Evolutionary conservation across 2,797 vertebrate genomes (phyloP).

Genomic region (Onychomys arenicola): DNA sequence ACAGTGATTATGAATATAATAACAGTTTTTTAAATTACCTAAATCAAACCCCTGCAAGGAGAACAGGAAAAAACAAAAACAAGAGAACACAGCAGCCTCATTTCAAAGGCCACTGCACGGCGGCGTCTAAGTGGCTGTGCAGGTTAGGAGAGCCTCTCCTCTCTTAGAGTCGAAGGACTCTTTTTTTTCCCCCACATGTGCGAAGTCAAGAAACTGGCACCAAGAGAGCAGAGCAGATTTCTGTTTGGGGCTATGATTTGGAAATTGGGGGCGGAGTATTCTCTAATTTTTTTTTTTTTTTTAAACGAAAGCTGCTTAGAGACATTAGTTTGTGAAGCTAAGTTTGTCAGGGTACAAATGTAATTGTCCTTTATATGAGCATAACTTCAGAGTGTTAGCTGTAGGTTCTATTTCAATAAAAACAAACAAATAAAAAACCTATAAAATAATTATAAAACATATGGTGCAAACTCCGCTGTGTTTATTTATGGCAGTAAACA

Average conservation of each 20-base stretch:
- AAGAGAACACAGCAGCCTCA: constrained; percentile 77
- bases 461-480: constrained; percentile 80
- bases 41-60: constrained; percentile 69
- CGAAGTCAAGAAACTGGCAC: constrained; percentile 51
- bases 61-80: constrained; percentile 79
- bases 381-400: constrained; percentile 81
- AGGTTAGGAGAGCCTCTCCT: constrained; percentile 44
- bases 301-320: constrained; percentile 62
- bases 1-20: constrained; percentile 78
- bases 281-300: not conserved
- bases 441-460: constrained; percentile 85
- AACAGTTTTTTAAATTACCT: constrained; percentile 77
- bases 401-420: constrained; percentile 81
- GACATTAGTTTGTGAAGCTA: constrained; percentile 65
- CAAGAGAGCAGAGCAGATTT: constrained; percentile 13
- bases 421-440: constrained; percentile 83
- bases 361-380: constrained; percentile 82
- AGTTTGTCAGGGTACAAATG: constrained; percentile 72
- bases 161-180: constrained; percentile 37
- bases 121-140: constrained; percentile 60
- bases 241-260: constrained; percentile 44
- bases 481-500: constrained; percentile 86
- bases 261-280: not conserved
- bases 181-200: constrained; percentile 43
- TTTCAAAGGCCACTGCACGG: constrained; percentile 72